phyloP scores from a whole-genome alignment of 2,888 invertebrate species.

The Nyleta sp. region DNA sequence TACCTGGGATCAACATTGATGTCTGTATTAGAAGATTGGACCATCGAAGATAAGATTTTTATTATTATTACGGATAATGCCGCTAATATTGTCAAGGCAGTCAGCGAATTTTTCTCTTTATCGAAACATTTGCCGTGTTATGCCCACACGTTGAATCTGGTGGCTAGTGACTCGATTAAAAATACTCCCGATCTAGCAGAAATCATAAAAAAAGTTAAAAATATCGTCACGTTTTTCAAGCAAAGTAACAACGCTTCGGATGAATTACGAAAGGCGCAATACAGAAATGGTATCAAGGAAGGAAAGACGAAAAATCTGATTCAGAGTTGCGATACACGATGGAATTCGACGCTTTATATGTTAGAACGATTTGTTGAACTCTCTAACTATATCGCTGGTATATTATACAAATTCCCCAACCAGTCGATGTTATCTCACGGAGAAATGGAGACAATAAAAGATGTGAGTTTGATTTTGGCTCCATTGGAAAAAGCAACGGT shows the following conservation, averaged over 20 bases:
- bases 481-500: not conserved
- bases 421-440: not conserved
- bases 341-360: not conserved
- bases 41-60: too few species aligned
- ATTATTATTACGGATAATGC: slow-evolving; percentile 56
- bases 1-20: too few species aligned
- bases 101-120: not conserved
- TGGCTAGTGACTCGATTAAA: slow-evolving; percentile 1
- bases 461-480: not conserved
- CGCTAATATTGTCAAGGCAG: slow-evolving; percentile 12
- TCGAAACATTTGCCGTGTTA: slow-evolving; percentile 23
- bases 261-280: slow-evolving; percentile 6
- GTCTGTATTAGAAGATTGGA: too few species aligned
- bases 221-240: slow-evolving; percentile 33
- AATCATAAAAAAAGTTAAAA: slow-evolving; percentile 15
- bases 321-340: not conserved
- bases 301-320: too few species aligned
- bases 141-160: slow-evolving; percentile 24
- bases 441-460: not conserved
- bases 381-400: not conserved
- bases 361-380: not conserved
- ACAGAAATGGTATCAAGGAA: too few species aligned
- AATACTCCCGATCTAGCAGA: not conserved
- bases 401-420: not conserved
- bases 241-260: slow-evolving; percentile 29